A percentile compares a stretch with the other conserved stretches of the same genome.
These are phyloP conservation scores for Apostichopus leukothele DNA, from an alignment of 53 echinoderm and acorn worm species.

Conservation along the genomic window DNA sequence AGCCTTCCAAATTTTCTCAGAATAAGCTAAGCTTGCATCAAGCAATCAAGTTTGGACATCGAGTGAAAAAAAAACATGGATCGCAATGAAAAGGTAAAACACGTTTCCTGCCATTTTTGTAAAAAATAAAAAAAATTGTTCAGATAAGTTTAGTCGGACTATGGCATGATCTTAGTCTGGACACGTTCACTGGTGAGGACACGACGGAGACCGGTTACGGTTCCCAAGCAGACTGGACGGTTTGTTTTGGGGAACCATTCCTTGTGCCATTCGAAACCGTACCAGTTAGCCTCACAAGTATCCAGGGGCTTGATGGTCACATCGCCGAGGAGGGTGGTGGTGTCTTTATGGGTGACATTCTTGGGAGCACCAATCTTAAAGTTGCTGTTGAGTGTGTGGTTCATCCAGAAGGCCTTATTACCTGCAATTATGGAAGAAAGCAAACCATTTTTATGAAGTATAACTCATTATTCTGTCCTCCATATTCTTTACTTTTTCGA, in stretches of 20 bases:
- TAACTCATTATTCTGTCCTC: too few relatives aligned
- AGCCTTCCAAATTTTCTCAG: too few relatives aligned
- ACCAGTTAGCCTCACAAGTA: slow-evolving; percentile 71
- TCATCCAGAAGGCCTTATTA: slow-evolving; percentile 65
- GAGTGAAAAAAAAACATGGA: not conserved
- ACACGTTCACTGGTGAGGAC: not conserved
- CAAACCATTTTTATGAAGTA: too few relatives aligned
- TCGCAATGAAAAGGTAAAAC: not conserved
- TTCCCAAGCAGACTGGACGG: slow-evolving; percentile 36
- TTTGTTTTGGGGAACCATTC: slow-evolving; percentile 68
- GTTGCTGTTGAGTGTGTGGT: slow-evolving; percentile 74
- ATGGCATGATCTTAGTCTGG: slow-evolving; percentile 14
- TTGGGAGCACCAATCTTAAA: slow-evolving; percentile 60
- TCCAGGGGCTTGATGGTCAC: slow-evolving; percentile 23
- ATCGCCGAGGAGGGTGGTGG: not conserved
- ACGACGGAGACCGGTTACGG: slow-evolving; percentile 28
- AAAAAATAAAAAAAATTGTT: slow-evolving; percentile 6
- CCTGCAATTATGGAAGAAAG: slow-evolving; percentile 38
- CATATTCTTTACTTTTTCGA: too few relatives aligned
- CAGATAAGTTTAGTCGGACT: not conserved
- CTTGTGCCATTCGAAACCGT: slow-evolving; percentile 60
- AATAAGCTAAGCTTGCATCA: too few relatives aligned
- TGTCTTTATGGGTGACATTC: not conserved
- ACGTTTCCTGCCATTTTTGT: not conserved
- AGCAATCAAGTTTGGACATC: too few relatives aligned